Percentiles rank a stretch among this genome's conserved stretches.
These are phyloP conservation scores for Microplitis mediator DNA, from an alignment of 1,140 invertebrate genomes.

Conservation along the genomic window DNA sequence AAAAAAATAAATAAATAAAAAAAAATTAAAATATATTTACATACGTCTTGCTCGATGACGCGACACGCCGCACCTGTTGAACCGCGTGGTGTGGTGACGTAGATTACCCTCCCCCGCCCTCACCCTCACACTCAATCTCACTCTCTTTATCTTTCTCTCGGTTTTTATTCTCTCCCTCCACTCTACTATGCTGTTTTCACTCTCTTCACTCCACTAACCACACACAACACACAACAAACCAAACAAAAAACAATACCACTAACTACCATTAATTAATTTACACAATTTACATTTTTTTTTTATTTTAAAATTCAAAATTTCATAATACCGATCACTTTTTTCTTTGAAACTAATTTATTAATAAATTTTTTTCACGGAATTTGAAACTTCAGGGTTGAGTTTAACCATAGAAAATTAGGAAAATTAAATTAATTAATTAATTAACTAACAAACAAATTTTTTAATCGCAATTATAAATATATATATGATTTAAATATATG, in stretches of 20 bases:
- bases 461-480: no score
- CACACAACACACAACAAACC: constrained; percentile 18
- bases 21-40: constrained; percentile 28
- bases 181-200: not conserved
- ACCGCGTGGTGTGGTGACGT: constrained; percentile 27
- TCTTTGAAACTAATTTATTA: no score
- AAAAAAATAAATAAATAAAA: not conserved
- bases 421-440: no score
- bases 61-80: constrained; percentile 35
- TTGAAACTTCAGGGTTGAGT: no score
- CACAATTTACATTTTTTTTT: no score
- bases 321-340: no score
- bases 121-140: not conserved
- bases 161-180: not conserved
- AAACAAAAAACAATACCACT: not conserved
- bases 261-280: no score
- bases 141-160: not conserved
- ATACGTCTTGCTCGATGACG: constrained; percentile 30
- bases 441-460: no score
- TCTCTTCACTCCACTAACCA: not conserved
- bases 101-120: not conserved
- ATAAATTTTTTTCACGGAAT: no score
- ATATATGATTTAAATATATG: no score
- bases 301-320: no score
- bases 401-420: no score